Conservation (phyloP, 2,113 vertebrate genomes). For the Phainopepla nitens region DNA sequence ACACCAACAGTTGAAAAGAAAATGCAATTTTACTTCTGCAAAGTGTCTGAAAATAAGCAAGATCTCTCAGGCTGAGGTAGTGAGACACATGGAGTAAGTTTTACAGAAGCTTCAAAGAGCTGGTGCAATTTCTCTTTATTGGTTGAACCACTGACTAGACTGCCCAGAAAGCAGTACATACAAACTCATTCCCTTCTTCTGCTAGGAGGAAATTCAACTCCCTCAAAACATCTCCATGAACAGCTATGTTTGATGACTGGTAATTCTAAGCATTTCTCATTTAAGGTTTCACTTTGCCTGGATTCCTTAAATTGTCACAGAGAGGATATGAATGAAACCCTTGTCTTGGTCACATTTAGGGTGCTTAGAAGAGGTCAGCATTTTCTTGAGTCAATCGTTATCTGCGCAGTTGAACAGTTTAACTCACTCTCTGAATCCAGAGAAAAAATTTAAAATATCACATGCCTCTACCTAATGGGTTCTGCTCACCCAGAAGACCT, state of each 20-base stretch:
- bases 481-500: neutral
- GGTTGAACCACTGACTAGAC: neutral
- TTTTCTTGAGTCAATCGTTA: neutral
- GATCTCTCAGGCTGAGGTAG: rapidly evolving
- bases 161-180: neutral
- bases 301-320: neutral
- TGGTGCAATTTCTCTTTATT: neutral
- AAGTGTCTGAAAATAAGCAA: neutral
- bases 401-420: neutral
- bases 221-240: neutral
- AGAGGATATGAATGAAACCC: neutral
- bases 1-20: neutral
- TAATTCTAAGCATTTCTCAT: neutral
- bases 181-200: neutral
- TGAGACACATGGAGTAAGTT: neutral
- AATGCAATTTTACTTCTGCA: neutral
- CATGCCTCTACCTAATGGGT: neutral
- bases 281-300: neutral
- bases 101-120: neutral
- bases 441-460: neutral
- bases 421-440: neutral
- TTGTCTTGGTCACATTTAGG: neutral
- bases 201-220: neutral
- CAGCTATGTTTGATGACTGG: neutral
- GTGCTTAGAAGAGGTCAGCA: neutral